Base-by-base conservation (phyloP, 1,140 invertebrate genomes). In the Drosophila tani region DNA sequence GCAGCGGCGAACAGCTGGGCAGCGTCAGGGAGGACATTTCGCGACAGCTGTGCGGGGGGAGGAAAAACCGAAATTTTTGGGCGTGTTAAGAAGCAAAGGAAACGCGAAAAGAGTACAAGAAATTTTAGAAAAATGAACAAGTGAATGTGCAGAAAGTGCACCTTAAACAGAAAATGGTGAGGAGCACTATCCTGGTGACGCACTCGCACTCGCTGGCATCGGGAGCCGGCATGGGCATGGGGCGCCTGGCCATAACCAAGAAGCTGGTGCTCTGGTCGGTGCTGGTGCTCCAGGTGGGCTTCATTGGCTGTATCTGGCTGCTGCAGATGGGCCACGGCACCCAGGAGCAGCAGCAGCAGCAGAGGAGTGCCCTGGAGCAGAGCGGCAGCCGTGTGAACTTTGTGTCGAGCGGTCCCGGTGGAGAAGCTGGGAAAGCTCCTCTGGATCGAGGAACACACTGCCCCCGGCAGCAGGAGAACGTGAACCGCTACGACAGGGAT, bases 231-330 rank as follows among this genome's bases (percentile, higher is more conserved):
- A n/a, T n/a, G n/a, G 35, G 29, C 35, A 51, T 64, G 24, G 67
- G 57, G 3, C 81, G 85, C 50, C 47, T 71, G 53, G 66, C 77
- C 21, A 78, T 86, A 32, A 91, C 81, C 51, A 92, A 92, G n/a
- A 87, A 81, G 66, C 56, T 92, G 35, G 60, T 92, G 14, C 68
- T 92, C 17, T 91, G 91, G 86, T 75, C 82, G 35, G 79, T 92
- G n/a, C 58, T 92, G 12, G 70, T 91, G 46, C 70, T 91, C 8
- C 91, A 92, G 27, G 40, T 91, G 41, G 74, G 81, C 6, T 91
- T 92, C 11, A 92, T 92, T 49, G 75, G 75, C 17, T 92, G 91
- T 67, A 82, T 92, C 29, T 92, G 91, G 91, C 41, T 92, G 46
- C 47, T 91, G 5, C 91, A 92, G 49, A 65, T 70, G 64, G 73